Base-by-base conservation (phyloP, 1,140 invertebrate genomes). In the Drosophila mojavensis region DNA sequence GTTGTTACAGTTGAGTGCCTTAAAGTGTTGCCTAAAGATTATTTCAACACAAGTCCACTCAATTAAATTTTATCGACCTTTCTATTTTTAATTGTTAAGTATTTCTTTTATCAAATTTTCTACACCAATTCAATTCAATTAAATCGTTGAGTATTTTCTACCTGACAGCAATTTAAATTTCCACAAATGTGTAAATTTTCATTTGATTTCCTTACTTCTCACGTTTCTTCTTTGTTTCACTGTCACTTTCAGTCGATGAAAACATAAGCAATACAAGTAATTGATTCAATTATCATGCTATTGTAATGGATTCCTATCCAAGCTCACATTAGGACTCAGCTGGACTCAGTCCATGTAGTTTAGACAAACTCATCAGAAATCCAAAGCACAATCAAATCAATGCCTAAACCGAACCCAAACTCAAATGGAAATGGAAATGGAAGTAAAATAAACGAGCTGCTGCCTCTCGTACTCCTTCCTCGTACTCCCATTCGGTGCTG, bases 301-400 rank as follows among this genome's bases (percentile, higher is more conserved):
- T 30, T 13, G 50, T 54, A 55, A 62, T 48, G 5, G 15, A 55
- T 30, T 17, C 20, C 48, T 41, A n/a, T 47, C 20, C 13, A 28
- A 47, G 20, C 13, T 54, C 20, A 11, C 30, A 55, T 56, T 63
- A 20, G 43, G n/a, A 33, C 5, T 0, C 10, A 11, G 11, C 10
- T 39, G 10, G 11, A 11, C 36, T 39, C 36, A 39, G 10, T 7
- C 36, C 36, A 39, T 39, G 36, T 9, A 11, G 11, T 13, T 39
- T 2, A 39, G 36, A 3, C 10, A 39, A 39, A 4, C 47, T 24
- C 43, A 51, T 51, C 53, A 58, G 30, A 65, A 71, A 15, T 53
- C 7, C 53, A 48, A 64, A 17, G 33, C 11, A 51, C 15, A 55
- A 63, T 64, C 11, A 71, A 71, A 71, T 65, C 61, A 71, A 58